These are phyloP conservation scores for Micrasema longulum DNA, from an alignment of 1,140 invertebrate species.

Conservation along the genomic window DNA sequence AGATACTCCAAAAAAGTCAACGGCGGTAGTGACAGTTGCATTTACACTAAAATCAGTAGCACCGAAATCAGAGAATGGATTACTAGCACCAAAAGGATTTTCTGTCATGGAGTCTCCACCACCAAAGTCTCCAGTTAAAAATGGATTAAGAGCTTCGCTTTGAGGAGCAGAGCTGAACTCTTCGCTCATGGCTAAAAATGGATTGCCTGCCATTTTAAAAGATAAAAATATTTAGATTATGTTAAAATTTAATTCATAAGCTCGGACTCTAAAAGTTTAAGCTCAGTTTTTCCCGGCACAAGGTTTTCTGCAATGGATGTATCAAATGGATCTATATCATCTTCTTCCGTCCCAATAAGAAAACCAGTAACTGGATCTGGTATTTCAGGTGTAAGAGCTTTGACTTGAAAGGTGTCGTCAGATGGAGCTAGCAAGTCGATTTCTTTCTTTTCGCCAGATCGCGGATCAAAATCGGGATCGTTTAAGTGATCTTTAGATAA, in stretches of 20 bases:
- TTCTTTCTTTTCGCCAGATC: slow-evolving; percentile 62
- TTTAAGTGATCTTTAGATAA: slow-evolving; percentile 61
- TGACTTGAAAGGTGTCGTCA: slow-evolving; percentile 74
- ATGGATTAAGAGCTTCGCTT: slow-evolving; percentile 76
- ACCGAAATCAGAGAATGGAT: slow-evolving; percentile 75
- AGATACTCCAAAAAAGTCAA: slow-evolving; percentile 61
- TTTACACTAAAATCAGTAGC: slow-evolving; percentile 65
- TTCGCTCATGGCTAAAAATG: slow-evolving; percentile 80
- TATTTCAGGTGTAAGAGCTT: slow-evolving; percentile 74
- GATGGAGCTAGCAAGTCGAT: slow-evolving; percentile 69
- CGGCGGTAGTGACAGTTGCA: slow-evolving; percentile 63
- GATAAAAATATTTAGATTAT: not conserved
- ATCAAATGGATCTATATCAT: slow-evolving; percentile 81
- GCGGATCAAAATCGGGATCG: slow-evolving; percentile 72
- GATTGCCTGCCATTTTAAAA: slow-evolving; percentile 76
- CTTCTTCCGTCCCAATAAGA: slow-evolving; percentile 59
- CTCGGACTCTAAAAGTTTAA: slow-evolving; percentile 81
- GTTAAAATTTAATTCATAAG: slow-evolving; percentile 65
- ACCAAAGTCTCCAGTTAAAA: slow-evolving; percentile 72
- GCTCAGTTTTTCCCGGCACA: slow-evolving; percentile 80
- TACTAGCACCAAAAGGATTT: slow-evolving; percentile 71
- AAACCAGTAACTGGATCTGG: slow-evolving; percentile 56
- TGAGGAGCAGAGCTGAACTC: slow-evolving; percentile 66
- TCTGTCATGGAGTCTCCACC: slow-evolving; percentile 62
- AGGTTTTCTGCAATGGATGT: slow-evolving; percentile 82